Base-by-base conservation (phyloP, 2,888 invertebrate species). In the Pristionchus maxplancki region DNA sequence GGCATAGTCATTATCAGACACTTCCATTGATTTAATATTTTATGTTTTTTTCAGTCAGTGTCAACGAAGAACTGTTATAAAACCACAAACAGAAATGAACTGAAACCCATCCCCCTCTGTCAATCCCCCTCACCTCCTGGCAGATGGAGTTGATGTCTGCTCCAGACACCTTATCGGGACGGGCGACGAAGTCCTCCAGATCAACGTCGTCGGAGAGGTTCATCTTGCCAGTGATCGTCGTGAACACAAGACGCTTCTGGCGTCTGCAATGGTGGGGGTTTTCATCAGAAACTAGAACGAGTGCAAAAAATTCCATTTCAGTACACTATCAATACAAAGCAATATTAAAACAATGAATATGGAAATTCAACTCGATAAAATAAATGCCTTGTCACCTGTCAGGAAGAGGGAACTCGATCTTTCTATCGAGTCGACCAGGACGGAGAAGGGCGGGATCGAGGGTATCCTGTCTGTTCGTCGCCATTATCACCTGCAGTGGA, bases 121-220 rank as follows among this genome's bases (percentile, higher is more conserved):
- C n/a, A n/a, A n/a, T n/a, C 37, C 37, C 5, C 53, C 53, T 40
- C 91, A 96, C 96, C 95, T 99, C 99, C 95, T 99, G 99, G 95
- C 99, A 99, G 95, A 99, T 99, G 87, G 99, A 98, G 95, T 99
- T 99, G 94, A 99, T 99, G 95, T 99, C 99, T 37, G 99, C 99
- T 40, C 99, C 99, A 83, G 98, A 98, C 93, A 99, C 98, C 95
- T 98, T 97, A 95, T 99, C 99, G 2, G 99, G 99, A 31, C 99
- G 96, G 20, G 99, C 98, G 1, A 99, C 98, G 95, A 98, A 99
- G 96, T 99, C 99, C 95, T 99, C 99, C 87, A 99, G 96, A 95
- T 99, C 99, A 1, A 94, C 99, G 95, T 99, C 99, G 94, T 99
- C 99, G 87, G 98, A 98, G 82, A 98, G 96, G 95, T 98, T 98